Percentiles rank a stretch among this genome's conserved stretches.
Conservation (phyloP, 2,113 vertebrate genomes). For the Delphinus delphis region DNA sequence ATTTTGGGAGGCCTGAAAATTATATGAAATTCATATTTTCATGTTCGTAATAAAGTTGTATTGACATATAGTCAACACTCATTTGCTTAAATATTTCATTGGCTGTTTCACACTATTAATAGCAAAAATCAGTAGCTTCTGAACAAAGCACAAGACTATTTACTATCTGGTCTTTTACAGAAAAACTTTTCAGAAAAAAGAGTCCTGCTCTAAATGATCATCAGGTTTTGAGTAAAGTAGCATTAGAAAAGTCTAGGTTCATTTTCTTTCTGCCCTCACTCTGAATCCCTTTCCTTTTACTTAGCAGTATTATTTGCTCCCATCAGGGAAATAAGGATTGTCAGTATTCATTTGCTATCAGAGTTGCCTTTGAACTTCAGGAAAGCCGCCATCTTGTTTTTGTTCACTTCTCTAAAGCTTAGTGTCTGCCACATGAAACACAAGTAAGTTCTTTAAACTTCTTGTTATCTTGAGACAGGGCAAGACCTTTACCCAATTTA, state of each 20-base stretch:
- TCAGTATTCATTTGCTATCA: slow-evolving; percentile 71
- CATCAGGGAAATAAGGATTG: background rate
- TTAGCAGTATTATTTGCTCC: background rate
- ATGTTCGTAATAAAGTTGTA: background rate
- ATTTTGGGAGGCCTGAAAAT: background rate
- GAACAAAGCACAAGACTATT: too few species aligned
- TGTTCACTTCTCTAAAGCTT: slow-evolving; percentile 70
- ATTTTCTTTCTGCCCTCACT: background rate
- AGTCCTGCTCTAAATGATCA: background rate
- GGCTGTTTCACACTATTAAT: rapidly evolving
- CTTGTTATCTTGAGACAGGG: slow-evolving; percentile 85
- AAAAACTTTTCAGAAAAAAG: background rate
- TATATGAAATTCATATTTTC: background rate
- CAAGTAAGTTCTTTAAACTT: slow-evolving; percentile 81
- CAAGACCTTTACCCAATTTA: slow-evolving; percentile 84
- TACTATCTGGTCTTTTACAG: background rate
- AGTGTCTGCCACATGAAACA: slow-evolving; percentile 83
- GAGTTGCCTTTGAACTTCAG: slow-evolving; percentile 82
- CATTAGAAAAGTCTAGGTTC: background rate
- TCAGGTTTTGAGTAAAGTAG: background rate
- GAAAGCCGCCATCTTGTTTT: slow-evolving; percentile 78
- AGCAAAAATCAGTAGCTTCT: background rate
- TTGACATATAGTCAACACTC: background rate
- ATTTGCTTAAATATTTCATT: background rate
- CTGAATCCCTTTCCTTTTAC: background rate